Evolutionary conservation across 2,888 invertebrate genomes (phyloP).

Genomic region (Steinernema scapterisci): DNA sequence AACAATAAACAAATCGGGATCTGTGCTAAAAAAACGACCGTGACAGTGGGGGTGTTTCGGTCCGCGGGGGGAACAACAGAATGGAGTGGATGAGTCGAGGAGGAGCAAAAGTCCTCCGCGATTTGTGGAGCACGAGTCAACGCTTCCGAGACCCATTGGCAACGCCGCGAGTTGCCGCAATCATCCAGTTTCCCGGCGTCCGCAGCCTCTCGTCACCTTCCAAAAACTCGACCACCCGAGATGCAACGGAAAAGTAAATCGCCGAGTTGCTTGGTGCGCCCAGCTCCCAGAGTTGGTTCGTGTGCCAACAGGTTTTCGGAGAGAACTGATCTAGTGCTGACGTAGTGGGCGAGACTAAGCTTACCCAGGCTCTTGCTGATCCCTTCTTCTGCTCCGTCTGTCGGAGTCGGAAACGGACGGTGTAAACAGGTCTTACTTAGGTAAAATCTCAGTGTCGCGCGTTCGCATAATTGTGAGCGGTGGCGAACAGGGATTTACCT

Average conservation of each 20-base stretch:
- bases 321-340: not conserved
- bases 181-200: not conserved
- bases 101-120: not conserved
- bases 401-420: not conserved
- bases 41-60: not conserved
- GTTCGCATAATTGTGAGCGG: slow-evolving; percentile 14
- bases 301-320: slow-evolving; percentile 5
- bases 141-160: not conserved
- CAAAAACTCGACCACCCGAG: not conserved
- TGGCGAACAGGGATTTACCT: slow-evolving; percentile 9
- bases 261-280: too few relatives aligned
- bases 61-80: not conserved
- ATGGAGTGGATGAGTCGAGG: not conserved
- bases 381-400: not conserved
- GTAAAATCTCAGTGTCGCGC: not conserved
- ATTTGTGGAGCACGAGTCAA: not conserved
- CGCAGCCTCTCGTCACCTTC: not conserved
- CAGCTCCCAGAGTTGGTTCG: not conserved
- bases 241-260: not conserved
- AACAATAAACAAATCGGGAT: slow-evolving; percentile 25
- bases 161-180: too few relatives aligned
- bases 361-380: not conserved
- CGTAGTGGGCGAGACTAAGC: not conserved
- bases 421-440: slow-evolving; percentile 20
- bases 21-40: not conserved